Evolutionary conservation across 2,797 vertebrate species (phyloP).

Genomic region (Phalanger gymnotis): DNA sequence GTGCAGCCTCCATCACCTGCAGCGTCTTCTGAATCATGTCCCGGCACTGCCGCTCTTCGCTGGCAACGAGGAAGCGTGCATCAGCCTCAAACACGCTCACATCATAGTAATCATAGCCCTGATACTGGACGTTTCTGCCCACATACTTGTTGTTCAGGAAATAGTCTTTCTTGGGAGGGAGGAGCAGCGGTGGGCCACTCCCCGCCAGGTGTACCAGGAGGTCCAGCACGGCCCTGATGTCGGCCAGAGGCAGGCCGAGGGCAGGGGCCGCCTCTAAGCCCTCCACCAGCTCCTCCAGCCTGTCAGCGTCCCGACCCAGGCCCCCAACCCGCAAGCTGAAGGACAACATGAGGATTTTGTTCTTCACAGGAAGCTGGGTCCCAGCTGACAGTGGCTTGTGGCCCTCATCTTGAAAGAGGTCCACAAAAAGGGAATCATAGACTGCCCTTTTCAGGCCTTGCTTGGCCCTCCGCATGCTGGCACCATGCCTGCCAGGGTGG

Average conservation of each 20-base stretch:
- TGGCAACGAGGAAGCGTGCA: constrained; percentile 77
- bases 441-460: constrained; percentile 88
- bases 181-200: constrained; percentile 87
- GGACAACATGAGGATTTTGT: constrained; percentile 95
- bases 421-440: constrained; percentile 90
- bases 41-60: constrained; percentile 79
- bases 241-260: constrained; percentile 78
- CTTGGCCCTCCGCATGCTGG: constrained; percentile 86
- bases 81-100: constrained; percentile 84
- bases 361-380: constrained; percentile 89
- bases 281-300: constrained; percentile 91
- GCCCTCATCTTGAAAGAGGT: constrained; percentile 90
- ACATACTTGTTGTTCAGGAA: constrained; percentile 83
- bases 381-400: constrained; percentile 77
- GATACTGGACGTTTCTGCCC: constrained; percentile 81
- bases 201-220: constrained; percentile 94
- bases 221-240: constrained; percentile 89
- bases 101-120: constrained; percentile 85
- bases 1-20: constrained; percentile 91
- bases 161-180: constrained; percentile 86
- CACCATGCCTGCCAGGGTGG: constrained; percentile 83
- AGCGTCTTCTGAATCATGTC: constrained; percentile 85
- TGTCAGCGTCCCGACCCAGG: constrained; percentile 90
- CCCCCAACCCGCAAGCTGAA: constrained; percentile 94
- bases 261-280: constrained; percentile 82